Base-by-base conservation (phyloP, 2,797 vertebrate species). In the Dermochelys coriacea region DNA sequence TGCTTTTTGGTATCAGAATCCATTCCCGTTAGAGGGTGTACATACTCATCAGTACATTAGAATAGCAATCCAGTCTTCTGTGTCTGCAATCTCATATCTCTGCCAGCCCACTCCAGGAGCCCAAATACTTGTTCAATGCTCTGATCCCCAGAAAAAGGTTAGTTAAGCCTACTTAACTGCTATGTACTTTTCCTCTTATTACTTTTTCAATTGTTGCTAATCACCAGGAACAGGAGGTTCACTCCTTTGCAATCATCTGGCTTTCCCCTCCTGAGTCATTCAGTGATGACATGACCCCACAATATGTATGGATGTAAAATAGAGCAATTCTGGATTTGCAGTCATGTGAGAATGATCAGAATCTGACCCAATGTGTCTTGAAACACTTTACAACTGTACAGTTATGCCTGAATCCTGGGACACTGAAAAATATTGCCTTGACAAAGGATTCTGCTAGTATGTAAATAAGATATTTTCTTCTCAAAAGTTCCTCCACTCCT, bases 301-400 rank as follows among this genome's bases (percentile, higher is more conserved):
- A 88, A 16, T 47, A 47, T 27, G 41, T 87, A 68, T 31, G 47
- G 12, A 49, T 4, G 0, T 57, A 49, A 91, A 84, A 85, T 75
- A 88, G 59, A 95, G 85, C 80, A 83, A 14, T 71, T 95, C 83
- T 54, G 89, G 19, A 59, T 88, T 81, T 94, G 78, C 80, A 81
- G 78, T 71, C 45, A 77, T 89, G 14, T 84, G 81, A 57, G 8
- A 54, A 74, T 34, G 55, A 75, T 75, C 74, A 75, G 74, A 75
- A 47, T 47, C 14, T 75, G 27, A 29, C 41, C 23, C 45, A 4
- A 29, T 27, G 45, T 27, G 16, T 45, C 41, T 9, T 75, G 74
- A n/a, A 89, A 64, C 6, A 15, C 52, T 18, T 93, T 80, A 86
- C 80, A 93, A 85, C 47, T 16, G 41, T 59, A 8, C 3, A 21